phyloP scores from a whole-genome alignment of 1,140 invertebrate genomes.

The Rhyacophila brunnea region DNA sequence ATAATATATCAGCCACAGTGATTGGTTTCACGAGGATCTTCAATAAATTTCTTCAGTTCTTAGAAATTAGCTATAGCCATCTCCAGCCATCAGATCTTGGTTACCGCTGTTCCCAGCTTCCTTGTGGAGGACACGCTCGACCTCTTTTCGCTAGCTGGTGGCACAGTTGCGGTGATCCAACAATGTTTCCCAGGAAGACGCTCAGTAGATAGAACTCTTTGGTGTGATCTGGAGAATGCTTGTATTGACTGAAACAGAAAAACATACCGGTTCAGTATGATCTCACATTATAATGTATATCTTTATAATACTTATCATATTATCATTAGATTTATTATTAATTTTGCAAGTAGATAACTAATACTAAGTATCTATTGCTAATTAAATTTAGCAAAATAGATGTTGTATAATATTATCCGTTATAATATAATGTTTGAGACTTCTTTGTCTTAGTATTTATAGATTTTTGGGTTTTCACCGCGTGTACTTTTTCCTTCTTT shows the following conservation, averaged over 20 bases:
- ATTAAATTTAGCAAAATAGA: no score
- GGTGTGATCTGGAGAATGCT: conserved; percentile 65
- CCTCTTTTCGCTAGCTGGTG: conserved; percentile 71
- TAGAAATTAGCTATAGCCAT: neutral
- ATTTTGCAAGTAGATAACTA: neutral
- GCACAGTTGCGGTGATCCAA: conserved; percentile 73
- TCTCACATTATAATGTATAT: neutral
- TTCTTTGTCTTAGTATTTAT: no score
- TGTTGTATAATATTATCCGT: no score
- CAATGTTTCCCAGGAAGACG: conserved; percentile 78
- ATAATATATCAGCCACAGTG: no score
- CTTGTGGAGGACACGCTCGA: conserved; percentile 41
- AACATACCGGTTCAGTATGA: no score
- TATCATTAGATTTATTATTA: neutral
- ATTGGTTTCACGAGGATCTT: no score
- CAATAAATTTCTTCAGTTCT: no score
- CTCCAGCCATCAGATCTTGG: neutral
- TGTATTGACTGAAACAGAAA: conserved; percentile 68
- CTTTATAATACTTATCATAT: neutral
- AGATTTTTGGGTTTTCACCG: no score
- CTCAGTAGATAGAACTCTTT: conserved; percentile 80
- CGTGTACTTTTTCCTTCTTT: no score
- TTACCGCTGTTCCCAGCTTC: conserved; percentile 28
- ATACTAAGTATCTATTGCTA: no score
- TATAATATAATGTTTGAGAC: no score